phyloP scores from a whole-genome alignment of 1,140 invertebrate genomes.

The Heliconius hewitsoni region DNA sequence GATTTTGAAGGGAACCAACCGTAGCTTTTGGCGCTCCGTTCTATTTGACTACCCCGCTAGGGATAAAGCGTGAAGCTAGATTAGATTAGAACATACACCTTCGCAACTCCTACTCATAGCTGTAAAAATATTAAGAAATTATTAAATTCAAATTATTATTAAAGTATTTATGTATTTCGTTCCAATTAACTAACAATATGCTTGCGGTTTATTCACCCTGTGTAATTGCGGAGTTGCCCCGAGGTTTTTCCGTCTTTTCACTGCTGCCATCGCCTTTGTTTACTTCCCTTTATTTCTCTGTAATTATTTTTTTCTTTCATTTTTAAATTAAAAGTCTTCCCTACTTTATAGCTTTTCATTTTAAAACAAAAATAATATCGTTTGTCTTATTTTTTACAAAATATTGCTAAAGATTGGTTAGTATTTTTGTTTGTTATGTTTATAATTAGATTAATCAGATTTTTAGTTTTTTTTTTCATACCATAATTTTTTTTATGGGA shows the following conservation, averaged over 20 bases:
- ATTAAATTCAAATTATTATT: not conserved
- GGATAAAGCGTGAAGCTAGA: too few species aligned
- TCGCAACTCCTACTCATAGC: too few species aligned
- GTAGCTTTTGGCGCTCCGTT: too few species aligned
- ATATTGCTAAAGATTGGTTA: too few species aligned
- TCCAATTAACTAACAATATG: not conserved
- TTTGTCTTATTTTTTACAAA: not conserved
- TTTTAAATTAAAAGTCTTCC: not conserved
- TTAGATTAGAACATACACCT: too few species aligned
- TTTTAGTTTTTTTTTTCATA: too few species aligned
- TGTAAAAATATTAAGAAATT: too few species aligned
- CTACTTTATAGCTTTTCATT: not conserved
- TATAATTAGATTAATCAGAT: too few species aligned
- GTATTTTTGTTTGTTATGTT: too few species aligned
- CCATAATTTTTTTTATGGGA: too few species aligned
- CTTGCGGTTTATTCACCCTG: slow-evolving; percentile 5
- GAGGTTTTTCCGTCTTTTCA: slow-evolving; percentile 5
- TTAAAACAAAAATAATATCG: not conserved
- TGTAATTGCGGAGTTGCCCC: not conserved
- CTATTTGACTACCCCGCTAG: too few species aligned
- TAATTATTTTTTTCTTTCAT: not conserved
- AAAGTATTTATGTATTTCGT: not conserved
- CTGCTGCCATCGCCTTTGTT: not conserved
- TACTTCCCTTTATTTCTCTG: not conserved
- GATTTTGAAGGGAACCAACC: too few species aligned